Evolutionary conservation across 2,113 vertebrate species (phyloP), one percentile per base, ranked within the genome.

Genomic region (Epinephelus fuscoguttatus): DNA sequence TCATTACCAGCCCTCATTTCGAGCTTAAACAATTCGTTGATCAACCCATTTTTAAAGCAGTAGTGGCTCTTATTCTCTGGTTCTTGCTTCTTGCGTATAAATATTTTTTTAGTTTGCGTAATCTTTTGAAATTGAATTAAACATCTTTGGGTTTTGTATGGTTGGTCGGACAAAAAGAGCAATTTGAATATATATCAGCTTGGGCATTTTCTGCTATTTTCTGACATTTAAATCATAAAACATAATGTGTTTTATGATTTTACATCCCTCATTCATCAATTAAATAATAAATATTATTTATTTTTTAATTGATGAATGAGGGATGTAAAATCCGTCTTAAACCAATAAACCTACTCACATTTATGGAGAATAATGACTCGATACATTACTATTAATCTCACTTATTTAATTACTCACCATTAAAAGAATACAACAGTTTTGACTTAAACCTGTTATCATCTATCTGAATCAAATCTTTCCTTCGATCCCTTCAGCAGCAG

Each of bases 401-500:
- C 7, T 2, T 18, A 52, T 15, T 25, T 17, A 37, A 3, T 40
- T 10, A 12, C 15, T 5, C 18, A 17, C 4, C 13, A 18, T 50
- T 60, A 33, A 23, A 47, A 64, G 15, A 64, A 27, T 18, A 18
- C 56, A 27, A 17, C 9, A 25, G 40, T 40, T 62, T 40, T 37
- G 4, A 50, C 45, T 30, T 6, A 12, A 55, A 30, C 18, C 14
- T 19, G 37, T 33, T 37, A 17, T 6, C 4, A 10, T 40, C 17
- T 4, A 19, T 63, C n/a, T 80, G 42, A 53, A 17, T 42, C 18
- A 2, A 19, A 4, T 68, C 30, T 56, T n/a, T 18, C 12, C 11
- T 19, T n/a, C 0, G 15, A 7, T 25, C 14, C 3, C n/a, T 45
- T 5, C 30, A 11, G 0, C 84, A 95, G 93, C 92, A 97, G 95